Conservation (phyloP, 1,140 invertebrate genomes). For the Oryctes rhinoceros region DNA sequence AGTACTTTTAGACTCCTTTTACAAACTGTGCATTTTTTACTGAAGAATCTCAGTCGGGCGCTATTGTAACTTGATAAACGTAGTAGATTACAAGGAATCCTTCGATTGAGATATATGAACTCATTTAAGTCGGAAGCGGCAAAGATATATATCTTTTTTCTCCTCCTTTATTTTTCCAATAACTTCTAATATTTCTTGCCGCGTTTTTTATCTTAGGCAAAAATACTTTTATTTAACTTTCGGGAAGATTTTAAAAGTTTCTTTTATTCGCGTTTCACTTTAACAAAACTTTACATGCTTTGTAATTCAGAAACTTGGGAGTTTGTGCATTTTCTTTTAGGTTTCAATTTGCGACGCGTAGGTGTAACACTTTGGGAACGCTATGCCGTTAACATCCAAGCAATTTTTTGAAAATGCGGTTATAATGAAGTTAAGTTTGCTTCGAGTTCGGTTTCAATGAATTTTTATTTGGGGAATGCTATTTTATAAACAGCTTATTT, state of each 20-base stretch:
- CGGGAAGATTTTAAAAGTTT: background rate
- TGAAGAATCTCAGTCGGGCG: background rate
- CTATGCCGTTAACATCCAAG: background rate
- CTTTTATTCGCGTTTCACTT: constrained; percentile 1
- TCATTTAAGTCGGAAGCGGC: background rate
- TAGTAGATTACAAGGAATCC: background rate
- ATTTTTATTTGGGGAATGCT: too few species aligned
- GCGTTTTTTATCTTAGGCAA: background rate
- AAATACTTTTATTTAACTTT: constrained; percentile 9
- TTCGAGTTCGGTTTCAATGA: too few species aligned
- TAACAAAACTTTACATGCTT: constrained; percentile 15
- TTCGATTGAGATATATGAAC: background rate
- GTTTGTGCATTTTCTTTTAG: constrained; percentile 1
- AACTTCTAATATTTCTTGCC: constrained; percentile 13
- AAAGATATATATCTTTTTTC: background rate
- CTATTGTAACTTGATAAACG: background rate
- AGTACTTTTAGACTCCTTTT: background rate
- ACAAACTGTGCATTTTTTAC: background rate
- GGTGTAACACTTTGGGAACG: background rate
- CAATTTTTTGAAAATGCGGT: background rate
- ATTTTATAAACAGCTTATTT: too few species aligned
- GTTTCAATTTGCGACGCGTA: background rate
- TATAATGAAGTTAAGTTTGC: background rate
- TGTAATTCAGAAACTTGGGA: constrained; percentile 10
- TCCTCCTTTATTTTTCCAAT: background rate